Evolutionary conservation across 2,888 invertebrate genomes (phyloP), one percentile per base, ranked within the genome.

Genomic region (Cataglyphis albicans): DNA sequence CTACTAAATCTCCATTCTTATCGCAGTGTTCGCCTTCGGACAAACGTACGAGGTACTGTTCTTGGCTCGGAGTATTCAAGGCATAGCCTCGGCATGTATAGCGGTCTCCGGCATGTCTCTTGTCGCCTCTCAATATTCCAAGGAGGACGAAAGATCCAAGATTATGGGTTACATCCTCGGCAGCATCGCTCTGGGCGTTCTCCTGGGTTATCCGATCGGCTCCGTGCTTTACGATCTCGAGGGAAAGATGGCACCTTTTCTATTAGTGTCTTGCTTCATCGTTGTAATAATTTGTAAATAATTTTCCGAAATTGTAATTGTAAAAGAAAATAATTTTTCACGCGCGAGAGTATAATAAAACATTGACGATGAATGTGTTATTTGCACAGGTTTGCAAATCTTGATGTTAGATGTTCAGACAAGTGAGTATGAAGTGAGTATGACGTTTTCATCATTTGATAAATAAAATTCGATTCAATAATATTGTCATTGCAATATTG

Each of bases 101-200:
- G 96, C 97, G 25, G 97, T 98, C 7, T 96, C 97, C 90, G 98
- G 98, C 55, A 97, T 98, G 97, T 97, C 97, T 87, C 94, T 98
- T 89, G 96, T 98, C 70, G 98, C 98, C 0, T 93, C 92, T n/a
- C 93, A 93, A 84, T 93, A 94, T 78, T 94, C 95, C 0, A 95
- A 96, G 80, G 96, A 96, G 88, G 94, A 94, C 82, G 95, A 95
- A 29, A 94, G 97, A 85, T 96, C 97, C 35, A 96, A 96, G 92
- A 95, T 97, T n/a, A 97, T 98, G 97, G 98, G 98, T 0, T 95
- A 97, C 38, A 97, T 97, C 1, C 96, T 98, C 92, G 97, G 98
- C 6, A 98, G 98, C 84, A 96, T 97, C 76, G 98, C 98, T 0
- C 93, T 97, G 3, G 98, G 98, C 0, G 98, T 98, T 0, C 95